Conservation (phyloP, 2,797 vertebrate genomes). For the Anolis apletophallus region DNA sequence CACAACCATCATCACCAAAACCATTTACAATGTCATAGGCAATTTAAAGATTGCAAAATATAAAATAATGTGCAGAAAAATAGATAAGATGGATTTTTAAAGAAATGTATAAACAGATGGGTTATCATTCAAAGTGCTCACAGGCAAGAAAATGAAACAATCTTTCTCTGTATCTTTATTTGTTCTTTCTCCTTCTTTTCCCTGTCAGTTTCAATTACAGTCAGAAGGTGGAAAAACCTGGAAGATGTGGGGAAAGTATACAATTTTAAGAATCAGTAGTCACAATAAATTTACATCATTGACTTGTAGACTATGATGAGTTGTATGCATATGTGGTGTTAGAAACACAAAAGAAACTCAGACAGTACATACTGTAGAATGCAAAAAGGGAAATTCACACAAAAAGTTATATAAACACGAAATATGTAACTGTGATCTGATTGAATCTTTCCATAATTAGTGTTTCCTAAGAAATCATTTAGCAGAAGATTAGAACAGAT, state of each 20-base stretch:
- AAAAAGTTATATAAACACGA: neutral
- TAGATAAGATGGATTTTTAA: neutral
- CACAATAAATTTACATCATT: slow-evolving; percentile 28
- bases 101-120: slow-evolving; percentile 1
- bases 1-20: slow-evolving; percentile 1
- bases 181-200: slow-evolving; percentile 10
- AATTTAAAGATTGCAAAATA: slow-evolving; percentile 9
- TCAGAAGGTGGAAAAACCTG: slow-evolving; percentile 28
- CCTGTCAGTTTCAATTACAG: slow-evolving; percentile 32
- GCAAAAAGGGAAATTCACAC: neutral
- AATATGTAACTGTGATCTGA: slow-evolving; percentile 6
- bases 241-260: slow-evolving; percentile 10
- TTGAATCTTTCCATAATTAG: neutral
- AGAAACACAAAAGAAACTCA: slow-evolving; percentile 18
- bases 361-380: neutral
- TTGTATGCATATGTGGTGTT: neutral
- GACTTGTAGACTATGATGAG: slow-evolving; percentile 16
- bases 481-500: neutral
- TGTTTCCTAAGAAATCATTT: neutral
- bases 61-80: slow-evolving; percentile 9
- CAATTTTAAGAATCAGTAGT: slow-evolving; percentile 29
- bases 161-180: slow-evolving; percentile 21
- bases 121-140: slow-evolving; percentile 24
- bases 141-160: slow-evolving; percentile 30
- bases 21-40: slow-evolving; percentile 4